A percentile compares a stretch with the other conserved stretches of the same genome.
Evolutionary conservation across 92 coral and sea anemone genomes (phyloP).

Genomic region (Phenganax marumi): DNA sequence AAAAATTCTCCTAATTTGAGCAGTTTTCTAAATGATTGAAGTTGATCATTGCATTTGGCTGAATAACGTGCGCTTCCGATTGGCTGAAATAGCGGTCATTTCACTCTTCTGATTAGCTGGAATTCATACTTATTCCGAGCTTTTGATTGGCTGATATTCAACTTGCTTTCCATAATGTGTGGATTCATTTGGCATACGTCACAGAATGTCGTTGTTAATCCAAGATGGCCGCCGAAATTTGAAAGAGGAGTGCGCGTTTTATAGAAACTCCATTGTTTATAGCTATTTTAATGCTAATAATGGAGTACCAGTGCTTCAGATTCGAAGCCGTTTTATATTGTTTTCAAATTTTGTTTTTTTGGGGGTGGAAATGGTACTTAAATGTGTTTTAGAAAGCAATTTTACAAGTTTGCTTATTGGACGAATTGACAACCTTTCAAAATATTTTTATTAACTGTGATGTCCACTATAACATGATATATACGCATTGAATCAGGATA

Average conservation of each 20-base stretch:
- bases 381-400: not conserved
- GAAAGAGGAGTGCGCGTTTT: not conserved
- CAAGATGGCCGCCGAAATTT: slow-evolving; percentile 40
- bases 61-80: not conserved
- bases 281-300: not conserved
- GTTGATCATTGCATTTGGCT: not conserved
- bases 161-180: not conserved
- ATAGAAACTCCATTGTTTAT: not conserved
- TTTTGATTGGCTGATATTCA: not conserved
- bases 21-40: no score
- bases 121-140: not conserved
- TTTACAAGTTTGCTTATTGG: not conserved
- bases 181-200: not conserved
- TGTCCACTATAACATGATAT: not conserved
- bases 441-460: not conserved
- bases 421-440: not conserved
- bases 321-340: not conserved
- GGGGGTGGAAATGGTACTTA: not conserved
- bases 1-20: no score
- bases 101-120: not conserved
- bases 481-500: not conserved
- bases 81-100: not conserved
- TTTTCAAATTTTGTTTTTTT: not conserved
- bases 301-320: not conserved
- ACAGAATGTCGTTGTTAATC: not conserved